These are phyloP conservation scores for Furnarius figulus DNA, from an alignment of 2,113 vertebrate genomes.

Conservation along the genomic window DNA sequence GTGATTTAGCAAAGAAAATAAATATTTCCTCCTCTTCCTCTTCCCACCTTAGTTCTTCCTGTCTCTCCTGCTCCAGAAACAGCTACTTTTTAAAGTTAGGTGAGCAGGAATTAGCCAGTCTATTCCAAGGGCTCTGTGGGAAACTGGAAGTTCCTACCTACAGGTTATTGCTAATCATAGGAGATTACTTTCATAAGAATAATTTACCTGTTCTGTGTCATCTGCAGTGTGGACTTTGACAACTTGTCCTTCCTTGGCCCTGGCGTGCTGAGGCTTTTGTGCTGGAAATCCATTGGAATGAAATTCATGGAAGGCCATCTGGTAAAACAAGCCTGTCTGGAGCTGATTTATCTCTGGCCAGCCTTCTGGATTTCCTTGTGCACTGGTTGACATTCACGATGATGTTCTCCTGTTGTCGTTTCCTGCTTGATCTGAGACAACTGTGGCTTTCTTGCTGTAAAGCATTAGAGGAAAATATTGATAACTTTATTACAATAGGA, in stretches of 20 bases:
- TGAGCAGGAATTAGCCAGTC: not conserved
- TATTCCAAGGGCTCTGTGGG: not conserved
- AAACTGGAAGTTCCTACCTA: not conserved
- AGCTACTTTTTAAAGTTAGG: not conserved
- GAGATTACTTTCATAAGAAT: not conserved
- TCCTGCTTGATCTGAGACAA: not conserved
- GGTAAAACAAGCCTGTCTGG: not conserved
- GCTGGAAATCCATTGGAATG: not conserved
- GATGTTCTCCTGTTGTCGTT: not conserved
- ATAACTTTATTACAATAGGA: not conserved
- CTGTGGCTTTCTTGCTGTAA: not conserved
- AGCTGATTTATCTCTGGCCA: not conserved
- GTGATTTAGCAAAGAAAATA: not conserved
- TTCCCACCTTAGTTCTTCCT: not conserved
- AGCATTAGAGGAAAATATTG: not conserved
- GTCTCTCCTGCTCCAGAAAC: not conserved
- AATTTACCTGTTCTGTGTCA: not conserved
- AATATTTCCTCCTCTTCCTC: not conserved
- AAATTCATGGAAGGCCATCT: not conserved
- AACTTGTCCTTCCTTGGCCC: not conserved
- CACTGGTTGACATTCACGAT: not conserved
- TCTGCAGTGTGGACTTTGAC: not conserved
- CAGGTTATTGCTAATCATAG: not conserved
- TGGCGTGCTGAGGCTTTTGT: not conserved
- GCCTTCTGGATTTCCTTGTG: not conserved